Percentiles rank a stretch among this genome's conserved stretches.
phyloP scores from a whole-genome alignment of 2,888 invertebrate genomes.

The Epinotia ramella region DNA sequence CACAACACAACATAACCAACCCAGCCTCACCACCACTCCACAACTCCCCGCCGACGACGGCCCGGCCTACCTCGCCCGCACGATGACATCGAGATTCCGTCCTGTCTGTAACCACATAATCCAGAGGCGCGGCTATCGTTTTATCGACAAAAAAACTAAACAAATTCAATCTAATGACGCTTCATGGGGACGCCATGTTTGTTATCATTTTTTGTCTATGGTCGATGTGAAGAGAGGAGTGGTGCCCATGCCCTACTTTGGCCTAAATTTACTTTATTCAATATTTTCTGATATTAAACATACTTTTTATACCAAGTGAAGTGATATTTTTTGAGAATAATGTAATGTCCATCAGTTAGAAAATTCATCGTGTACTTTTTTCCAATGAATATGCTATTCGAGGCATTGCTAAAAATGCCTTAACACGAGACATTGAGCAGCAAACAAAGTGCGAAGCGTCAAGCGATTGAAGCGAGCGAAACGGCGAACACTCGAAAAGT shows the following conservation, averaged over 20 bases:
- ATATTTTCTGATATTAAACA: not conserved
- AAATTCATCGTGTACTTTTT: no score
- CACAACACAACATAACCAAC: constrained; percentile 35
- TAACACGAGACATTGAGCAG: not conserved
- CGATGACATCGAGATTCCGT: constrained; percentile 65
- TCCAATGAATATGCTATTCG: not conserved
- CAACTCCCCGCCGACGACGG: not conserved
- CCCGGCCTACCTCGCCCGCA: constrained; percentile 62
- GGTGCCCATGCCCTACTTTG: constrained; percentile 14
- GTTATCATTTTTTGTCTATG: constrained; percentile 68
- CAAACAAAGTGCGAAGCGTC: not conserved
- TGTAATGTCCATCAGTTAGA: not conserved
- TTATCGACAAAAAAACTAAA: constrained; percentile 62
- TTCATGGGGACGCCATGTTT: constrained; percentile 78
- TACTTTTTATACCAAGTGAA: not conserved
- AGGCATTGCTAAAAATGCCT: constrained; percentile 1
- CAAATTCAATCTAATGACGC: constrained; percentile 66
- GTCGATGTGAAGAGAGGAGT: constrained; percentile 40
- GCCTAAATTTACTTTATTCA: not conserved
- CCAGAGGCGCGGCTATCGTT: constrained; percentile 52
- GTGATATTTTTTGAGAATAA: not conserved
- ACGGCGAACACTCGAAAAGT: constrained; percentile 1
- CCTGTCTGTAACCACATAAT: constrained; percentile 68
- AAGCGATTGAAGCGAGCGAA: not conserved
- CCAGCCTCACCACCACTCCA: constrained; percentile 17